These are phyloP conservation scores for Mystacides longicornis DNA, from an alignment of 2,888 invertebrate species.

Conservation along the genomic window DNA sequence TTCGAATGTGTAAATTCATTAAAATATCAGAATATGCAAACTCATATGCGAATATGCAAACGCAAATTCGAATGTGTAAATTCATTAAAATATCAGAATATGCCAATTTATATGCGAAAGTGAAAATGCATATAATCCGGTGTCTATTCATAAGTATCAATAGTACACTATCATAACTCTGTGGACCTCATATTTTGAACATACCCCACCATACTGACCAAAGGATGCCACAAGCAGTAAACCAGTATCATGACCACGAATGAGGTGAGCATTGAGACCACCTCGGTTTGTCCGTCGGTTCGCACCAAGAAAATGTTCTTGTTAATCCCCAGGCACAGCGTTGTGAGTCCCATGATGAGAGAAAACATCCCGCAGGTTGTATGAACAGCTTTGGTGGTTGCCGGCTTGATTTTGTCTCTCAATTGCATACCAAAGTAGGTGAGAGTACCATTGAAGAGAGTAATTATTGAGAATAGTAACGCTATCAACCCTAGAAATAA, in stretches of 20 bases:
- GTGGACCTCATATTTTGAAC: constrained; percentile 17
- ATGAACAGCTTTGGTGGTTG: constrained; percentile 44
- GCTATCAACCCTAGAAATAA: constrained; percentile 43
- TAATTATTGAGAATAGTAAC: constrained; percentile 40
- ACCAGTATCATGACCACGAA: constrained; percentile 11
- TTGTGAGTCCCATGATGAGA: constrained; percentile 45
- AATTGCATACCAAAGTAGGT: constrained; percentile 48
- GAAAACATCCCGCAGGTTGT: constrained; percentile 46
- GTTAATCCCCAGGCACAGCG: constrained; percentile 41
- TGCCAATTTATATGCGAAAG: no score
- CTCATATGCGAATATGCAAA: no score
- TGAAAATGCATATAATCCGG: no score
- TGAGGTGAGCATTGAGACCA: neutral
- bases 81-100: no score
- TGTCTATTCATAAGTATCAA: no score
- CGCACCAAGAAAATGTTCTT: constrained; percentile 27
- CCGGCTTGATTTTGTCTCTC: constrained; percentile 43
- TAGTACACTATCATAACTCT: neutral
- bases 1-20: no score
- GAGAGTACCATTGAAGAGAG: constrained; percentile 43
- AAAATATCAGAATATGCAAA: no score
- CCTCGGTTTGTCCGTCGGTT: neutral
- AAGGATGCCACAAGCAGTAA: constrained; percentile 9
- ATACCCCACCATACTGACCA: constrained; percentile 9
- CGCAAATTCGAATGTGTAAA: no score